A percentile compares a stretch with the other conserved stretches of the same genome.
Evolutionary conservation across 1,140 invertebrate genomes (phyloP).

Genomic region (Cydia pomonella): DNA sequence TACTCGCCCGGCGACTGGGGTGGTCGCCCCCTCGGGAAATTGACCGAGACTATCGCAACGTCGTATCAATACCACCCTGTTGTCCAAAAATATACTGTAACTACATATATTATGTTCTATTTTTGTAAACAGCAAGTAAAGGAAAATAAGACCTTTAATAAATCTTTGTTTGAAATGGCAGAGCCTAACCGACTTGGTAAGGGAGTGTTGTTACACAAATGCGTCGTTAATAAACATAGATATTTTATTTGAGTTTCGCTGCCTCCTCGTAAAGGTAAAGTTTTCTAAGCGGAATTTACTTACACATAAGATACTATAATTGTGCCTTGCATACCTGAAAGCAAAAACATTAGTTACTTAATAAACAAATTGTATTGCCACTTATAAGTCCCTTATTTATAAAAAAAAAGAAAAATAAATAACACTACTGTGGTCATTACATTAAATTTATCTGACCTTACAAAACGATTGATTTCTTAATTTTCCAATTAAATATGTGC

Average conservation of each 20-base stretch:
- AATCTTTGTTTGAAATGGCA: slow-evolving; percentile 2
- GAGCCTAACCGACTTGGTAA: slow-evolving; percentile 26
- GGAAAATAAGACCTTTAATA: neutral
- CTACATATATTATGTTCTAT: neutral
- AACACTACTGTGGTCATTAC: too few species aligned
- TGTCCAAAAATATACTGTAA: neutral
- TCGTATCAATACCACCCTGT: neutral
- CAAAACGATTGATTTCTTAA: too few species aligned
- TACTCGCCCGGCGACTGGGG: slow-evolving; percentile 16
- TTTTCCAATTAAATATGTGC: too few species aligned
- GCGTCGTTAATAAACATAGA: slow-evolving; percentile 14
- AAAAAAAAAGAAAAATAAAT: too few species aligned
- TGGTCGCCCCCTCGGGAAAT: slow-evolving; percentile 25
- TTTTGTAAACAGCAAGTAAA: neutral
- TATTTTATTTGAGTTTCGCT: slow-evolving; percentile 30
- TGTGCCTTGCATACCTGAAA: neutral
- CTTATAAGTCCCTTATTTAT: neutral
- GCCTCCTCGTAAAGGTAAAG: slow-evolving; percentile 1
- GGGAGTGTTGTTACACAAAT: slow-evolving; percentile 31
- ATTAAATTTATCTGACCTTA: too few species aligned
- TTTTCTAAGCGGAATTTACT: slow-evolving; percentile 21
- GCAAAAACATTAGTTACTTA: neutral
- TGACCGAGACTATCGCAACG: neutral
- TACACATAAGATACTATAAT: neutral
- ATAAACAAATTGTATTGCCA: neutral